These are phyloP conservation scores for Rousettus leschenaultii DNA, from an alignment of 2,113 vertebrate genomes.

Conservation along the genomic window DNA sequence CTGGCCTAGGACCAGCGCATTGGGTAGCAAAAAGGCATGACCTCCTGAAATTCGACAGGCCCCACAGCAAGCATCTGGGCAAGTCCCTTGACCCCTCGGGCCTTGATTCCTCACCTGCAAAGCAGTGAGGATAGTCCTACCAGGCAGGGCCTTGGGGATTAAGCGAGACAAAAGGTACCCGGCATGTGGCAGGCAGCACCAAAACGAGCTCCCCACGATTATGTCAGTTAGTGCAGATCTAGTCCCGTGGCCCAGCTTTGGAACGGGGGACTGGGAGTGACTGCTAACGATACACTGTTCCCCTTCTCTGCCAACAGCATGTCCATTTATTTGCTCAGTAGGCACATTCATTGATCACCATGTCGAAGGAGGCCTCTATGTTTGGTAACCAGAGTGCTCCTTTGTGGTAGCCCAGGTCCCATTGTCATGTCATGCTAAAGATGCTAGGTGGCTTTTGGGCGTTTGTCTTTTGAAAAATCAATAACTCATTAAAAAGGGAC, in stretches of 20 bases:
- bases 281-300: neutral
- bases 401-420: neutral
- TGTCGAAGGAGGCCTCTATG: neutral
- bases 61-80: neutral
- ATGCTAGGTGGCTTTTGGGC: slow-evolving; percentile 1
- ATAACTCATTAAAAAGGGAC: slow-evolving; percentile 61
- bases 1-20: neutral
- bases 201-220: neutral
- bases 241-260: neutral
- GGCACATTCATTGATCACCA: neutral
- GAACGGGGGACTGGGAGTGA: neutral
- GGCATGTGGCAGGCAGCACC: rapidly evolving
- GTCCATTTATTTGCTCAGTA: neutral
- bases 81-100: neutral
- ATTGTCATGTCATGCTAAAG: slow-evolving; percentile 20
- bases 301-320: rapidly evolving
- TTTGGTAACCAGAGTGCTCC: neutral
- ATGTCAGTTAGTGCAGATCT: too few relatives aligned
- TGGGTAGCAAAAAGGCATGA: neutral
- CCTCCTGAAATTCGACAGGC: rapidly evolving
- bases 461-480: slow-evolving; percentile 53
- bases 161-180: neutral
- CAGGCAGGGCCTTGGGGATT: neutral
- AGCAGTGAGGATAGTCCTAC: neutral
- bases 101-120: neutral